Percentiles rank a stretch among this genome's conserved stretches.
Conservation (phyloP, 1,140 invertebrate genomes). For the Zaprionus davidi region DNA sequence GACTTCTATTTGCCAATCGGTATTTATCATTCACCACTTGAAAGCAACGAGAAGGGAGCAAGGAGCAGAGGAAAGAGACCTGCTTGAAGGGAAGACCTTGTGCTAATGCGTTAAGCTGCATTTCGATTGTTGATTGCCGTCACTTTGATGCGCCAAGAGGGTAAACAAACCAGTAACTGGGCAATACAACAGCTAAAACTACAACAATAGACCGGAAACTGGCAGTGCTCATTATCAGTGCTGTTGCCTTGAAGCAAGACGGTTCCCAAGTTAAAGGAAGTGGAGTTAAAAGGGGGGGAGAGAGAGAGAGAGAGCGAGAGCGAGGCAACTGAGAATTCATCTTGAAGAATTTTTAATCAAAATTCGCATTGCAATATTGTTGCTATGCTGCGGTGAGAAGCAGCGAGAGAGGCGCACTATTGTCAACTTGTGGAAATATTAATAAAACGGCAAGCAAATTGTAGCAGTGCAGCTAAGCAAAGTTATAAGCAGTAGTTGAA, state of each 20-base stretch:
- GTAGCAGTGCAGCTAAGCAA: not conserved
- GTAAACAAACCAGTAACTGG: conserved; percentile 3
- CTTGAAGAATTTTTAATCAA: conserved; percentile 4
- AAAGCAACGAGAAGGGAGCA: not conserved
- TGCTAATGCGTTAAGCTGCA: conserved; percentile 43
- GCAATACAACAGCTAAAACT: not conserved
- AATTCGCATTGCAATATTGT: not conserved
- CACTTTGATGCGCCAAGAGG: conserved; percentile 6
- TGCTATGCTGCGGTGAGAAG: not conserved
- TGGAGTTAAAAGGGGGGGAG: too few relatives aligned
- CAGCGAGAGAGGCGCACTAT: not conserved
- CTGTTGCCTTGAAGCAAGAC: not conserved
- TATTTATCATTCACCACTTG: conserved; percentile 21
- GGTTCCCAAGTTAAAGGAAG: not conserved
- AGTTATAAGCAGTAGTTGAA: not conserved
- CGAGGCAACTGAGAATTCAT: not conserved
- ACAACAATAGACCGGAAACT: conserved; percentile 28
- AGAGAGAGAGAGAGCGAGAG: not conserved
- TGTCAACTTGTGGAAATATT: not conserved
- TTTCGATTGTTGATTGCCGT: conserved; percentile 45
- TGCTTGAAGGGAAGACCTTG: conserved; percentile 19
- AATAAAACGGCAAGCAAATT: not conserved
- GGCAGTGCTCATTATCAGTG: conserved; percentile 3
- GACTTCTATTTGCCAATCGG: conserved; percentile 35
- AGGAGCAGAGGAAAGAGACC: not conserved